These are phyloP conservation scores for Ametastegia equiseti DNA, from an alignment of 2,888 invertebrate species.

Conservation along the genomic window DNA sequence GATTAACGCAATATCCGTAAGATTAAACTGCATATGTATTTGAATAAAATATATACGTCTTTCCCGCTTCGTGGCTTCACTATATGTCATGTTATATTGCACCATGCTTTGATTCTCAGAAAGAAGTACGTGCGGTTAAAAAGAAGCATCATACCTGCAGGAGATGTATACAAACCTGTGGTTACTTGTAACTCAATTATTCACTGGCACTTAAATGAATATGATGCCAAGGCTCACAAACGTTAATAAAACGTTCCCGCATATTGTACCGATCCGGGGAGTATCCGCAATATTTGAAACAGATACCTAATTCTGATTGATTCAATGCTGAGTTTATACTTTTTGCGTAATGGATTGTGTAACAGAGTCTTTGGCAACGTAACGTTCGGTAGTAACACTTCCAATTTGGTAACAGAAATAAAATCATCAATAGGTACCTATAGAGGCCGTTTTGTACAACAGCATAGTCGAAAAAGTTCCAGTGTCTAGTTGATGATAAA, in stretches of 20 bases:
- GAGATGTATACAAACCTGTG: not conserved
- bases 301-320: not conserved
- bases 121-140: not conserved
- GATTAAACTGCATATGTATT: not conserved
- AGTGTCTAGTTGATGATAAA: constrained; percentile 6
- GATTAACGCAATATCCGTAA: not conserved
- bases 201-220: too few relatives aligned
- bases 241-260: not conserved
- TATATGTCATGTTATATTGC: not conserved
- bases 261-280: not conserved
- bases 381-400: not conserved
- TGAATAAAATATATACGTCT: not conserved
- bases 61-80: not conserved
- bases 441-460: not conserved
- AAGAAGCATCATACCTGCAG: not conserved
- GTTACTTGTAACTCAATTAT: not conserved
- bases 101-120: not conserved
- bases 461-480: too few relatives aligned
- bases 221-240: too few relatives aligned
- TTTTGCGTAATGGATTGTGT: constrained; percentile 4
- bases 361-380: not conserved
- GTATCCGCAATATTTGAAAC: not conserved
- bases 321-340: not conserved
- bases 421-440: not conserved
- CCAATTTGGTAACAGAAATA: constrained; percentile 8